Evolutionary conservation across 2,888 invertebrate genomes (phyloP).

Genomic region (Pachycephus smyrnensis): DNA sequence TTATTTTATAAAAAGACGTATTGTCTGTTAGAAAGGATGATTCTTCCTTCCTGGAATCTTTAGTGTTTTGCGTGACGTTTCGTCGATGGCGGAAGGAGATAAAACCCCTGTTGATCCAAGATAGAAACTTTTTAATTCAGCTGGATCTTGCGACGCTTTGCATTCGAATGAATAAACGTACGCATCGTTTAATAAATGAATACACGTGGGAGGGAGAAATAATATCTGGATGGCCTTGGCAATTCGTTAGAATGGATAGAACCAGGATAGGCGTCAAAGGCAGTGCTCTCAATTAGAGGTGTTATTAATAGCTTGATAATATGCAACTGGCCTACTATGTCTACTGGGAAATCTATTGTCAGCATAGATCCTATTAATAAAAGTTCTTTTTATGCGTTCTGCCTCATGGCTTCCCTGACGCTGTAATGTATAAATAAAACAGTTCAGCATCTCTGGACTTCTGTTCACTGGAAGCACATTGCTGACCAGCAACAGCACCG

Average conservation of each 20-base stretch:
- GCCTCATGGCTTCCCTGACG: neutral
- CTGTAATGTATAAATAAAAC: neutral
- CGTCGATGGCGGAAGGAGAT: no score
- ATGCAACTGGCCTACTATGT: conserved; percentile 23
- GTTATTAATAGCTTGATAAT: conserved; percentile 38
- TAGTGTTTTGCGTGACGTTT: neutral
- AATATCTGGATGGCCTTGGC: conserved; percentile 27
- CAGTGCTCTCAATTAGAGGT: conserved; percentile 38
- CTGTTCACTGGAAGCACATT: no score
- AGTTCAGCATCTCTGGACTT: no score
- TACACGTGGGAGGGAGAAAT: neutral
- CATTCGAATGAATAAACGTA: neutral
- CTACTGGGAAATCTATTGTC: neutral
- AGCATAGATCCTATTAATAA: neutral
- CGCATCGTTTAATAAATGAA: neutral
- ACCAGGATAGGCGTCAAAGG: conserved; percentile 27
- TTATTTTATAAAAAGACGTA: neutral
- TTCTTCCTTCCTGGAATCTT: neutral
- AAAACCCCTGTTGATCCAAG: neutral
- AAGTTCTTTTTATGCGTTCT: neutral
- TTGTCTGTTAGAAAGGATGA: neutral
- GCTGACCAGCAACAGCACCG: neutral
- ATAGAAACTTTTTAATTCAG: neutral
- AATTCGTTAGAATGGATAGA: conserved; percentile 33
- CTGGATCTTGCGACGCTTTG: neutral